phyloP scores from a whole-genome alignment of 2,888 invertebrate species.

The Tribolium freemani region DNA sequence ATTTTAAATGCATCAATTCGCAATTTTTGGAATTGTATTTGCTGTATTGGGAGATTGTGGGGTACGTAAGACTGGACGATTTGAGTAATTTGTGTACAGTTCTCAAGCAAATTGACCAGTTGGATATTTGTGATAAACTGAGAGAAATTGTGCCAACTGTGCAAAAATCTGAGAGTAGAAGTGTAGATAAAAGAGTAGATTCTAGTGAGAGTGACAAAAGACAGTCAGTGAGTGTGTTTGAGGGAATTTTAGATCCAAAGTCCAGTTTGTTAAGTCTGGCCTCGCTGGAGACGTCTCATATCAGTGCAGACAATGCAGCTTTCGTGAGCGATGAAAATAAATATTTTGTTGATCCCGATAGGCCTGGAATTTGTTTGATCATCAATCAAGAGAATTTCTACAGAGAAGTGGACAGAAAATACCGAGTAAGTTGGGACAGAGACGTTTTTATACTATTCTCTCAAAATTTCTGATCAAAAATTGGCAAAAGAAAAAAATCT shows the following conservation, averaged over 20 bases:
- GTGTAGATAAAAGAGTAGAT: conserved; percentile 6
- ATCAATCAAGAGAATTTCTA: conserved; percentile 66
- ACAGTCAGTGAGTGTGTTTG: conserved; percentile 3
- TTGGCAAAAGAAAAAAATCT: too few relatives aligned
- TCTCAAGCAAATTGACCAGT: conserved; percentile 57
- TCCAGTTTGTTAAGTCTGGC: neutral
- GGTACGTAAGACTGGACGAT: conserved; percentile 53
- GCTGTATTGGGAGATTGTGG: conserved; percentile 58
- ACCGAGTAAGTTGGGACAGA: conserved; percentile 26
- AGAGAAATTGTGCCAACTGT: conserved; percentile 20
- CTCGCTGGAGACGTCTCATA: neutral
- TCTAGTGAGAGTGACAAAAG: neutral
- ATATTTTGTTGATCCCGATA: conserved; percentile 57
- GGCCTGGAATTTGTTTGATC: conserved; percentile 65
- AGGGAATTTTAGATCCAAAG: conserved; percentile 1
- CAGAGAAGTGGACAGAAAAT: conserved; percentile 51
- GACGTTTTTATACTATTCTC: too few relatives aligned
- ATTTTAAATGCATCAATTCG: conserved; percentile 46
- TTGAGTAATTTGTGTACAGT: conserved; percentile 53
- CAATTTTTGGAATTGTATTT: conserved; percentile 61
- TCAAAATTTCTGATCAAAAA: too few relatives aligned
- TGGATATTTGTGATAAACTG: conserved; percentile 47
- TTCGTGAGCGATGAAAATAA: conserved; percentile 30
- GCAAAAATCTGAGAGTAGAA: neutral
- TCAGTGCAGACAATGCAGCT: conserved; percentile 19